Conservation (phyloP, 2,888 invertebrate genomes). For the Furcula furcula region DNA sequence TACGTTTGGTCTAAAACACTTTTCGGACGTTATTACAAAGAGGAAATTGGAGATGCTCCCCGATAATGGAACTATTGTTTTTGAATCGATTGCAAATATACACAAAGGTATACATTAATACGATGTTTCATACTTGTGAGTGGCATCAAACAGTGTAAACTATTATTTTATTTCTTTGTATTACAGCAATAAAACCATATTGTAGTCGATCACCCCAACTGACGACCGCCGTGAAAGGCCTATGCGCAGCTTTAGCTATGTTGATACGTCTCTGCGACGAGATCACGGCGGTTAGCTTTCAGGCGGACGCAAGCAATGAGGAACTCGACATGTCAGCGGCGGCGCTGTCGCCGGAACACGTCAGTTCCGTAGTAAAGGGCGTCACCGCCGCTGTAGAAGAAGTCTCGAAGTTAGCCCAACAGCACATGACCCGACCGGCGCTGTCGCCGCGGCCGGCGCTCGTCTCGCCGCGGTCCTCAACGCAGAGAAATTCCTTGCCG, state of each 20-base stretch:
- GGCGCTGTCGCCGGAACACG: conserved; percentile 66
- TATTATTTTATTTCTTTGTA: background rate
- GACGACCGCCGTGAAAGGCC: conserved; percentile 90
- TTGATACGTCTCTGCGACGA: conserved; percentile 95
- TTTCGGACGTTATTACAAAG: conserved; percentile 95
- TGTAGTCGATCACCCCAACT: conserved; percentile 84
- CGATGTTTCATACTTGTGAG: background rate
- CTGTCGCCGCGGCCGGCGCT: conserved; percentile 68
- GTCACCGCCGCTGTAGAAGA: conserved; percentile 69
- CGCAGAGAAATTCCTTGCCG: conserved; percentile 76
- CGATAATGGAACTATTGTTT: conserved; percentile 95
- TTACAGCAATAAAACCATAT: conserved; percentile 78
- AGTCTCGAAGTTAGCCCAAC: conserved; percentile 88
- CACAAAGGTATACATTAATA: conserved; percentile 81
- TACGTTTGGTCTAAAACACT: conserved; percentile 87
- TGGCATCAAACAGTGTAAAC: background rate
- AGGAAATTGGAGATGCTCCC: conserved; percentile 96
- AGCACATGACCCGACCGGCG: conserved; percentile 87
- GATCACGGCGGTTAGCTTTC: conserved; percentile 88
- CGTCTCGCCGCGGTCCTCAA: conserved; percentile 70
- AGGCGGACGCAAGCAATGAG: conserved; percentile 74
- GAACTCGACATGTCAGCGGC: conserved; percentile 57
- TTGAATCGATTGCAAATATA: conserved; percentile 95
- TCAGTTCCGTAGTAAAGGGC: conserved; percentile 63
- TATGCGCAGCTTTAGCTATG: conserved; percentile 92